Conservation (phyloP, 2,113 vertebrate species). For the Pristiophorus japonicus region DNA sequence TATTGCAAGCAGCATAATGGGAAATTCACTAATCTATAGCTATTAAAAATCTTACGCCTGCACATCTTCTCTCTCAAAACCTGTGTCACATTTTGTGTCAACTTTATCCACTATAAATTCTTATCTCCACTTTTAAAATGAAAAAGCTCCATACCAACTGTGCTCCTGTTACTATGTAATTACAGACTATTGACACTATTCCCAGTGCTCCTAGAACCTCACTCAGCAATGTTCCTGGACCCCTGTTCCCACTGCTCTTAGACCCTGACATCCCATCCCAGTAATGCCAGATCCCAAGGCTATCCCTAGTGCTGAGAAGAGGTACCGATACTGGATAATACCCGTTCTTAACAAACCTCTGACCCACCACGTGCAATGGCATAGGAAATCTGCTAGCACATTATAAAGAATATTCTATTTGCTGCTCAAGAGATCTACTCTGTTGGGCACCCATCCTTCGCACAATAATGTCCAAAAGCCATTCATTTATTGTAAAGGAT, state of each 20-base stretch:
- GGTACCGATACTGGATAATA: background rate
- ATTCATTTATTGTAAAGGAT: background rate
- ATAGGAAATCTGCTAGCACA: background rate
- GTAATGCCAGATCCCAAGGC: background rate
- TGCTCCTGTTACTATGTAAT: background rate
- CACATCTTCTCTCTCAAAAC: background rate
- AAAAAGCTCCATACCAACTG: background rate
- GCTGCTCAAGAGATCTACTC: background rate
- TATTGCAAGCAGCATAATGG: background rate
- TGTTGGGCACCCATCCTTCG: background rate
- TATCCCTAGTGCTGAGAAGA: background rate
- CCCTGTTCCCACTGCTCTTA: background rate
- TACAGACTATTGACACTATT: background rate
- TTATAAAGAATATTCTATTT: background rate
- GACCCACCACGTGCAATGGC: background rate
- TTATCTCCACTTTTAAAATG: background rate
- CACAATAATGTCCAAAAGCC: background rate
- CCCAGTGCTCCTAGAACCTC: background rate
- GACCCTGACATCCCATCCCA: background rate
- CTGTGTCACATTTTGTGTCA: background rate
- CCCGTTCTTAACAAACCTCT: background rate
- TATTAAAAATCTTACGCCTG: background rate
- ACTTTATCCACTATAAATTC: background rate
- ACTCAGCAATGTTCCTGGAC: background rate
- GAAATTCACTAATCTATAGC: background rate